Percentiles rank a stretch among this genome's conserved stretches.
Evolutionary conservation across 2,888 invertebrate genomes (phyloP).

Genomic region (Syrista parreyssii): DNA sequence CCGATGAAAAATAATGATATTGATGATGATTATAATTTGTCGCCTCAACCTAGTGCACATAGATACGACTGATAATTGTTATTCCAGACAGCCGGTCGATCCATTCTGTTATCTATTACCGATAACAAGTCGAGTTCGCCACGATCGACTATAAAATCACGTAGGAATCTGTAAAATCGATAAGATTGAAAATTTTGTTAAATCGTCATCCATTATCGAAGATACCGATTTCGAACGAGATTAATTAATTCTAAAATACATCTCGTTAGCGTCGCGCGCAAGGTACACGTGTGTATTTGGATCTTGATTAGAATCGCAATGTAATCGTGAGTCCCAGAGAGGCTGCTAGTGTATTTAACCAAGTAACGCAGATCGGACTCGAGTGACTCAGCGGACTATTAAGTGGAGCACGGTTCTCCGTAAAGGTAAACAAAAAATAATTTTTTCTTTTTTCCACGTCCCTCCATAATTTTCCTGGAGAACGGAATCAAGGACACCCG

Average conservation of each 20-base stretch:
- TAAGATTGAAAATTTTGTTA: too few species aligned
- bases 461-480: conserved; percentile 19
- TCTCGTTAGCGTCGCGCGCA: not conserved
- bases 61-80: not conserved
- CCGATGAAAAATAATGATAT: not conserved
- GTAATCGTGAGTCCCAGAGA: not conserved
- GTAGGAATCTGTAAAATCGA: not conserved
- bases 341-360: not conserved
- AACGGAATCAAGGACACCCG: conserved; percentile 41
- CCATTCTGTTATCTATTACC: not conserved
- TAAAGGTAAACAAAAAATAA: conserved; percentile 4
- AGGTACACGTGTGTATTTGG: not conserved
- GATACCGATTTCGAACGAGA: not conserved
- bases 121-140: not conserved
- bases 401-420: conserved; percentile 11
- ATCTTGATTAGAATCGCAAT: not conserved
- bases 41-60: not conserved
- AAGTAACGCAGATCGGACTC: not conserved
- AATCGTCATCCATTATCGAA: not conserved
- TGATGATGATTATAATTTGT: not conserved
- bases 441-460: not conserved
- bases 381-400: conserved; percentile 5
- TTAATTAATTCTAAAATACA: not conserved
- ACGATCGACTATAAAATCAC: not conserved
- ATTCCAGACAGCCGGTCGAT: not conserved